phyloP scores from a whole-genome alignment of 1,140 invertebrate genomes.

The Eufriesea mexicana region DNA sequence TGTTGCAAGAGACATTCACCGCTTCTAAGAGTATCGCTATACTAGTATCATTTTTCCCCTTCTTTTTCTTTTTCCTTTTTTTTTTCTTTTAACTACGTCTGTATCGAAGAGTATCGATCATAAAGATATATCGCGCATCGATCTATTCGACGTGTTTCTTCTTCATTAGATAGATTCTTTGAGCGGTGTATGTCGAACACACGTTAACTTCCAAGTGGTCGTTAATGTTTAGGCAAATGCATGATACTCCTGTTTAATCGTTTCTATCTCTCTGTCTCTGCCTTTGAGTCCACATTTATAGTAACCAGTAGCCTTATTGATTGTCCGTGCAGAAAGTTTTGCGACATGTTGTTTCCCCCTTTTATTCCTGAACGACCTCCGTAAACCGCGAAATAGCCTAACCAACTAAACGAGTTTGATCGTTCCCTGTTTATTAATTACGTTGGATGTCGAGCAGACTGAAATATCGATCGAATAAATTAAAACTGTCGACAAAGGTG shows the following conservation, averaged over 20 bases:
- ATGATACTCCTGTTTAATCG: conserved; percentile 57
- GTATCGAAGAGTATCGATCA: neutral
- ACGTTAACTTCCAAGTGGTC: conserved; percentile 54
- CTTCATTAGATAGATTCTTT: neutral
- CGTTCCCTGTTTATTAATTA: neutral
- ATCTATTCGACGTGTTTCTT: neutral
- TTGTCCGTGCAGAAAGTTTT: conserved; percentile 54
- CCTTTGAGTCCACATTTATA: conserved; percentile 66
- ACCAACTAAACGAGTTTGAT: neutral
- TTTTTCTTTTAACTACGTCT: neutral
- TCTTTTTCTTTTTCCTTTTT: neutral
- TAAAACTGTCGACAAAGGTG: neutral
- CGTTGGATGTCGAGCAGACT: conserved; percentile 1
- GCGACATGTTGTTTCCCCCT: conserved; percentile 42
- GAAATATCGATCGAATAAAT: neutral
- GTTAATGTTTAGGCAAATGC: conserved; percentile 60
- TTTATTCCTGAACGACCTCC: conserved; percentile 23
- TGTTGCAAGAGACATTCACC: conserved; percentile 59
- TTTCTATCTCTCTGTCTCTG: conserved; percentile 68
- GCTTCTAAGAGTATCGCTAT: conserved; percentile 35
- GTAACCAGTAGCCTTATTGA: conserved; percentile 67
- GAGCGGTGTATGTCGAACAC: conserved; percentile 57
- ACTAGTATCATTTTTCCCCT: too few relatives aligned
- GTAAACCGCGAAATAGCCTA: conserved; percentile 25
- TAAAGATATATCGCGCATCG: neutral